Conservation (phyloP, 2,888 invertebrate genomes). For the Rotaria magnacalcarata region DNA sequence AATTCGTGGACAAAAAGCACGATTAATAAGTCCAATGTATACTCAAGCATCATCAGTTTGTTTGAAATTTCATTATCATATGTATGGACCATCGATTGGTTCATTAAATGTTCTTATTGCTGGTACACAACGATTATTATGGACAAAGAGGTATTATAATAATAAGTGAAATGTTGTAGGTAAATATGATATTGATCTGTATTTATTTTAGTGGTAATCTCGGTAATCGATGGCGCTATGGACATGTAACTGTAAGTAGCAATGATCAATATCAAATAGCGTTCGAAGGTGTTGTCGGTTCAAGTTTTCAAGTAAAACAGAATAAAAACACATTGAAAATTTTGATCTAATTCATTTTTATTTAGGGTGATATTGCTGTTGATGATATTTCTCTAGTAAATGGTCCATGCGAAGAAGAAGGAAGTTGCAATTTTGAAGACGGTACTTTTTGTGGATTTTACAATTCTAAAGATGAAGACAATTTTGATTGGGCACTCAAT, state of each 20-base stretch:
- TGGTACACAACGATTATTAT: constrained; percentile 38
- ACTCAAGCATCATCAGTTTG: constrained; percentile 42
- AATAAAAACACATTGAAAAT: not conserved
- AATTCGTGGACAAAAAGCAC: constrained; percentile 49
- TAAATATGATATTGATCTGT: not conserved
- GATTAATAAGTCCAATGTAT: constrained; percentile 46
- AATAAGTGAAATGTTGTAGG: too few species aligned
- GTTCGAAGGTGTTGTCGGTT: constrained; percentile 30
- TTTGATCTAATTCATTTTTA: not conserved
- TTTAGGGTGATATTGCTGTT: constrained; percentile 52
- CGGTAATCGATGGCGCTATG: constrained; percentile 46
- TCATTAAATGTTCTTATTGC: constrained; percentile 37
- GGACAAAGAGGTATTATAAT: constrained; percentile 1
- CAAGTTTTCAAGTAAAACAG: not conserved
- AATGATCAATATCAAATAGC: not conserved
- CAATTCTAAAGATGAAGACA: constrained; percentile 51
- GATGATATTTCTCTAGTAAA: constrained; percentile 51
- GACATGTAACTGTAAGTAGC: constrained; percentile 41
- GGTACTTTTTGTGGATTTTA: constrained; percentile 52
- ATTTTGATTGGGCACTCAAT: constrained; percentile 45
- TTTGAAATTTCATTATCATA: constrained; percentile 48
- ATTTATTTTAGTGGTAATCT: constrained; percentile 42
- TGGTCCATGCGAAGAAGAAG: constrained; percentile 49
- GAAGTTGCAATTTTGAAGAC: constrained; percentile 52
- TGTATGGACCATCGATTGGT: constrained; percentile 45